phyloP scores from a whole-genome alignment of 2,888 invertebrate genomes.

The Ophion ellenae region DNA sequence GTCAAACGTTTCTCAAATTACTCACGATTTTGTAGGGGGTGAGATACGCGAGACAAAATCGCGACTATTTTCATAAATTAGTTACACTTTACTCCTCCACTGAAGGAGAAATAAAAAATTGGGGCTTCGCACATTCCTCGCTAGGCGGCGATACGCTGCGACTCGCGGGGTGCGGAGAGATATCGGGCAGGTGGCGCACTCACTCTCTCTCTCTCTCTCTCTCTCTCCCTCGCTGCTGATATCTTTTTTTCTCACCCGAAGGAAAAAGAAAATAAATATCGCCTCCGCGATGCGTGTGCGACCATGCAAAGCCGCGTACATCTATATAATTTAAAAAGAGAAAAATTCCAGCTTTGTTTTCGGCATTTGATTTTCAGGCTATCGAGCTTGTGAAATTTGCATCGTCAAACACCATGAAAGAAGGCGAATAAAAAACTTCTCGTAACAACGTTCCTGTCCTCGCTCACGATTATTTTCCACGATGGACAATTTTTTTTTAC shows the following conservation, averaged over 20 bases:
- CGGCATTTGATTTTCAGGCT: not conserved
- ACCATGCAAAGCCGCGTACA: not conserved
- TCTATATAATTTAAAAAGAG: not conserved
- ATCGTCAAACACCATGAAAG: not conserved
- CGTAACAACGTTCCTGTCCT: not conserved
- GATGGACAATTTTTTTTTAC: not conserved
- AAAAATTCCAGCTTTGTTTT: not conserved
- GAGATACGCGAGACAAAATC: slow-evolving; percentile 71
- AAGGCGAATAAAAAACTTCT: not conserved
- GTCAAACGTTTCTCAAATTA: slow-evolving; percentile 66
- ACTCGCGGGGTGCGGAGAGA: slow-evolving; percentile 54
- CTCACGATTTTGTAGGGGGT: slow-evolving; percentile 77
- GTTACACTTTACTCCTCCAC: slow-evolving; percentile 80
- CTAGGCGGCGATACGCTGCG: slow-evolving; percentile 71
- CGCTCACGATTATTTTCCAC: not conserved
- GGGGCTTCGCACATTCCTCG: slow-evolving; percentile 80
- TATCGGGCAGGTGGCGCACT: slow-evolving; percentile 57
- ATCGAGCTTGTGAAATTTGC: not conserved
- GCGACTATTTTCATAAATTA: slow-evolving; percentile 81
- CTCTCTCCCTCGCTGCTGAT: slow-evolving; percentile 23
- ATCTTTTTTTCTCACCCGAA: slow-evolving; percentile 48
- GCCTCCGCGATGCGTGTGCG: not conserved
- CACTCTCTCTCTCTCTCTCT: slow-evolving; percentile 38
- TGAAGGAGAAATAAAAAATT: slow-evolving; percentile 80
- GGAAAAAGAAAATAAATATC: slow-evolving; percentile 27